Base-by-base conservation (phyloP, 2,113 vertebrate species). In the Taurulus bubalis region DNA sequence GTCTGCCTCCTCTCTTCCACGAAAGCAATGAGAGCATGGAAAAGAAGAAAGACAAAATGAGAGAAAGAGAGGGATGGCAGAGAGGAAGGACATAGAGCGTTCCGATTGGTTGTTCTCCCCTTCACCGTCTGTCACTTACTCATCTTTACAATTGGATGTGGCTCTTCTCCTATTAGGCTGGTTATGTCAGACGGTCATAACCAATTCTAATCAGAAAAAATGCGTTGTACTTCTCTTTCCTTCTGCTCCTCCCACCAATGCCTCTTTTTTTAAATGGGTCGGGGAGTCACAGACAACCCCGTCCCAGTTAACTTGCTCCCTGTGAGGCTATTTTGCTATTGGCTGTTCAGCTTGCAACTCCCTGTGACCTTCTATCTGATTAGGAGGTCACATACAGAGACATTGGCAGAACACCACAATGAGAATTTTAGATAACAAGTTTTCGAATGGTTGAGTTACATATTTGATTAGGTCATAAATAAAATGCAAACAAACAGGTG, bases 1-100 rank as follows among this genome's bases (percentile, higher is more conserved):
- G 75, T 91, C 83, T 75, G 89, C 90, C 51, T 89, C 90, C 85
- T 85, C 90, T 89, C 90, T 91, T 92, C 87, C 81, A 75, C 28
- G 75, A 70, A 80, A 82, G 86, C 89, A 88, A 82, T 65, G 83
- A 74, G 24, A 86, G 86, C 87, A 84, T 89, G 84, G 58, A 68
- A 73, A 71, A 71, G 30, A 77, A 92, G 65, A 89, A 74, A 77
- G 62, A 76, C 11, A 85, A 71, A 79, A 62, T 84, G 71, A 87
- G 69, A 78, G 65, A 83, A 56, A 82, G 60, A 78, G 45, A 65
- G 49, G 62, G 66, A 75, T 32, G 62, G 72, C 58, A 78, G 42
- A 76, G 47, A 80, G 73, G 16, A 75, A 87, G 71, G 75, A 85
- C 58, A 87, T 18, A 69, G 30, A 26, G 14, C 53, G 53, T 66